These are phyloP conservation scores for Melierax canorus DNA, from an alignment of 2,113 vertebrate species.

Conservation along the genomic window DNA sequence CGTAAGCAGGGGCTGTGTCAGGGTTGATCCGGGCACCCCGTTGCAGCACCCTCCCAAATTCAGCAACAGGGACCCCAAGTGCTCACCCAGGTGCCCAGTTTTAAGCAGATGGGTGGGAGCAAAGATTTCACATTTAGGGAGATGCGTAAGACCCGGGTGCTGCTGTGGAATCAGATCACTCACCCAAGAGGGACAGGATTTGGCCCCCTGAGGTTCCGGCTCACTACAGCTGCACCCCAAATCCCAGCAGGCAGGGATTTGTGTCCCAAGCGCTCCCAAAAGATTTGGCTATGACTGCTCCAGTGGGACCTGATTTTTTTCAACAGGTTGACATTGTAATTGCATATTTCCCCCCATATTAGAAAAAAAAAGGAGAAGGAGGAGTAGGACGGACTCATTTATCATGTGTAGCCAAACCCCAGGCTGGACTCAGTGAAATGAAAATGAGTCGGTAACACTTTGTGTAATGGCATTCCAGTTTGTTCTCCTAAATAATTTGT, in stretches of 20 bases:
- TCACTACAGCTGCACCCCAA: background rate
- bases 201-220: background rate
- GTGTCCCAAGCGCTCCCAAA: rapidly evolving
- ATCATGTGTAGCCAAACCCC: slow-evolving; percentile 20
- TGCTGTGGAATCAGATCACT: background rate
- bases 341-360: background rate
- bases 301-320: background rate
- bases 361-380: background rate
- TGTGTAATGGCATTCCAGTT: background rate
- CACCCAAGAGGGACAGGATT: background rate
- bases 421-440: background rate
- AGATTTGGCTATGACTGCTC: background rate
- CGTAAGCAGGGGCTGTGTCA: background rate
- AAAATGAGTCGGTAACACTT: slow-evolving; percentile 9
- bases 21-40: background rate
- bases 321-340: background rate
- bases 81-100: background rate
- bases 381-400: background rate
- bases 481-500: slow-evolving; percentile 31
- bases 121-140: background rate
- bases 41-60: background rate
- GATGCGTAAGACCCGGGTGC: rapidly evolving
- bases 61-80: background rate
- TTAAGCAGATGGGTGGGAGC: background rate
- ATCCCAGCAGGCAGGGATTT: background rate